Evolutionary conservation across 92 coral and sea anemone species (phyloP), one percentile per base, ranked within the genome.

Genomic region (Epizoanthus illoricatus): DNA sequence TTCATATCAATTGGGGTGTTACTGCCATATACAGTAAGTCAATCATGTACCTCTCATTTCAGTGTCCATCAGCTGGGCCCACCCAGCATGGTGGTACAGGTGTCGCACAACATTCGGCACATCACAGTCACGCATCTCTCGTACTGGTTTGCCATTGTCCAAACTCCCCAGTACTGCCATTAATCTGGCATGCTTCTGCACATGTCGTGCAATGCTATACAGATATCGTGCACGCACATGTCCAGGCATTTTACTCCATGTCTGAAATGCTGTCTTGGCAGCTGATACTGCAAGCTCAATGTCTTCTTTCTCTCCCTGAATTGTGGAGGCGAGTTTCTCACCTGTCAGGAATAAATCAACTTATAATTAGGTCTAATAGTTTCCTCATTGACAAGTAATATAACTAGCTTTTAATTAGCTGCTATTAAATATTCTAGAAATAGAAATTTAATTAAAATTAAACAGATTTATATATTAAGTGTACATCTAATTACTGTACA

Each of bases 21-120:
- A 6, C 42, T 69, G 36, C 36, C 2, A 2, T 28, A 28, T 28
- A 28, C 36, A 18, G 7, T 17, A 79, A 47, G 36, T 5, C 4
- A 18, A 47, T 43, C 0, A 2, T 45, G 11, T 76, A 93, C 98
- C 99, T 91, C 84, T 87, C 98, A 96, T 91, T 81, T 96, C 97
- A 1, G 98, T 89, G 20, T 96, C 98, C 99, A 96, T 93, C 58
- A 96, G 84, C 74, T 96, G 96, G 3, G 99, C 99, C 99, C 99
- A 96, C 3, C 99, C 99, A 23, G 99, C 98, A 85, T 96, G 94
- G 68, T 96, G 94, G 86, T 96, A 96, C 68, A 96, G 74, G 69
- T 96, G 99, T 13, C 99, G 79, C 28, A 90, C 92, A 24, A 96
- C 99, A 88, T 89, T 93, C n/a, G 97, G 99, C 2, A 96, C 78